These are phyloP conservation scores for Pangasius macronema DNA, from an alignment of 2,797 vertebrate genomes.

Conservation along the genomic window DNA sequence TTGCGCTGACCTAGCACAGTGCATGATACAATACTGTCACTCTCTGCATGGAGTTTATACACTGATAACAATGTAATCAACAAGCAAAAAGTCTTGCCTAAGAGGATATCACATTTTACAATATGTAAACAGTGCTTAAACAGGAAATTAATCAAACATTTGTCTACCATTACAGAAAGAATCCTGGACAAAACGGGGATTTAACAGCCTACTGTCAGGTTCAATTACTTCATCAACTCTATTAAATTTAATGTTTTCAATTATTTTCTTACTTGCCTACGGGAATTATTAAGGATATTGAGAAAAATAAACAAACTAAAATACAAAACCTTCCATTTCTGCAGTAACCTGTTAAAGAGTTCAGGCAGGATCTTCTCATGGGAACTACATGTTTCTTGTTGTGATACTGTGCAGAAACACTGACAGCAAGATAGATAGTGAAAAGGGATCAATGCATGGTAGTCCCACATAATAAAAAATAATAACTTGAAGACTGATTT, in stretches of 20 bases:
- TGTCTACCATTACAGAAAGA: background rate
- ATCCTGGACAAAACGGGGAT: background rate
- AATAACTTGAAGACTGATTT: background rate
- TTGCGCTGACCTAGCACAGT: slow-evolving; percentile 86
- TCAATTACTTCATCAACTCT: background rate
- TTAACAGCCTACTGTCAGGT: background rate
- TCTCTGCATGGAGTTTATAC: slow-evolving; percentile 49
- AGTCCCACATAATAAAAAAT: background rate
- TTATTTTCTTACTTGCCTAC: background rate
- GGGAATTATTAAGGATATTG: background rate
- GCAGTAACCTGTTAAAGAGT: background rate
- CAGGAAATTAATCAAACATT: background rate
- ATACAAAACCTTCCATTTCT: background rate
- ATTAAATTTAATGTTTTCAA: background rate
- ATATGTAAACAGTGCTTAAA: background rate
- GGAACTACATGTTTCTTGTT: background rate
- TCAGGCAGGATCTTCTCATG: background rate
- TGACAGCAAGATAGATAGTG: background rate
- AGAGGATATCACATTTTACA: background rate
- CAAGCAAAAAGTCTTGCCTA: slow-evolving; percentile 30
- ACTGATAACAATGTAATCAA: slow-evolving; percentile 45
- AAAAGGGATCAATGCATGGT: background rate
- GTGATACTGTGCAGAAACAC: background rate
- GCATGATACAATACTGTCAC: slow-evolving; percentile 63
- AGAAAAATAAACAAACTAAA: background rate